These are phyloP conservation scores for Peromyscus nudipes DNA, from an alignment of 2,797 vertebrate genomes.

Conservation along the genomic window DNA sequence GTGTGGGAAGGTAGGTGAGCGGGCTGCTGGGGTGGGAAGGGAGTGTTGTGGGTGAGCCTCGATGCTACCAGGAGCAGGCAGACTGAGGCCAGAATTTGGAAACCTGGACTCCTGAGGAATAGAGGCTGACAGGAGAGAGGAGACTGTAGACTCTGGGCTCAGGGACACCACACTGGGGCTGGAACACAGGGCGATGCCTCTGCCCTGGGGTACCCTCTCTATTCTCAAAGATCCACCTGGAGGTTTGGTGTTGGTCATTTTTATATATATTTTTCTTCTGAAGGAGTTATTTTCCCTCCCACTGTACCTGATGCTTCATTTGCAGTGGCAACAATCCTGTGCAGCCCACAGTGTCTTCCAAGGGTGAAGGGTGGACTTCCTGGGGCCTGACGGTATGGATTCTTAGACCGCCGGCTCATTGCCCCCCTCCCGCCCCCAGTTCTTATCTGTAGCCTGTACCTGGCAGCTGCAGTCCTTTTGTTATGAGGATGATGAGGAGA, in stretches of 20 bases:
- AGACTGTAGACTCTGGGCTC: background rate
- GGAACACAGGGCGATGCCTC: accelerated
- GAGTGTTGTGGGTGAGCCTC: background rate
- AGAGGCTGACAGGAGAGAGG: background rate
- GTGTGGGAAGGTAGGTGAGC: background rate
- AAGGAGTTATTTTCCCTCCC: background rate
- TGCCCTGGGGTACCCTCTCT: accelerated
- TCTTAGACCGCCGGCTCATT: background rate
- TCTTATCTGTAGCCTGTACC: background rate
- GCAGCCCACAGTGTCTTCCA: background rate
- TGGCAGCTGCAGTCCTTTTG: background rate
- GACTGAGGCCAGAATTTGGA: background rate
- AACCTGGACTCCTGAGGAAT: background rate
- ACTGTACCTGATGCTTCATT: background rate
- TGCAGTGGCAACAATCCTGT: background rate
- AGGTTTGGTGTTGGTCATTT: background rate
- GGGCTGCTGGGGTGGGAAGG: background rate
- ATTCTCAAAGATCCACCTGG: too few species aligned
- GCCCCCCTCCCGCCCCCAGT: background rate
- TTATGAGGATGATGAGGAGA: background rate
- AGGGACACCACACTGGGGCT: accelerated
- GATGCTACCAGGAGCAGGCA: background rate
- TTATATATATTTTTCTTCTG: background rate
- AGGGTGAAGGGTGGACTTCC: background rate
- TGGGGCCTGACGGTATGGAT: background rate